These are phyloP conservation scores for Rhinatrema bivittatum DNA, from an alignment of 2,797 vertebrate species.

Conservation along the genomic window DNA sequence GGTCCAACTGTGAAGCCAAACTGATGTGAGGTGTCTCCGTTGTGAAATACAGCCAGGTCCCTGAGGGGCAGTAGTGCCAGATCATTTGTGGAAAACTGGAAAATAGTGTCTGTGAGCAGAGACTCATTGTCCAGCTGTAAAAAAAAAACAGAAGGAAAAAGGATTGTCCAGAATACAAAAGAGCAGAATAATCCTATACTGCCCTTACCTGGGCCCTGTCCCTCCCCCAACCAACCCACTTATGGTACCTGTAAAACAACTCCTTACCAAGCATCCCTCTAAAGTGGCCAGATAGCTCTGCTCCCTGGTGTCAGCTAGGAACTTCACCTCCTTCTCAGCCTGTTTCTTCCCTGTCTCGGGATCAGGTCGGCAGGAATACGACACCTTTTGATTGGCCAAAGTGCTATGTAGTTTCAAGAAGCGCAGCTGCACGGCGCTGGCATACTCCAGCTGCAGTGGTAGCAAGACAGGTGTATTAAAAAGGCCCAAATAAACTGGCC, in stretches of 20 bases:
- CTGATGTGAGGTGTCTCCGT: conserved; percentile 47
- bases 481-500: too few species aligned
- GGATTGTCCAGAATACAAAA: too few species aligned
- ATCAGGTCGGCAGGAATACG: conserved; percentile 65
- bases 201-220: too few species aligned
- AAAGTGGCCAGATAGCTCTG: conserved; percentile 67
- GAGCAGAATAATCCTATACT: too few species aligned
- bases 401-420: conserved; percentile 76
- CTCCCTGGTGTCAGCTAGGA: conserved; percentile 62
- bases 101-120: conserved; percentile 58
- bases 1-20: conserved; percentile 75
- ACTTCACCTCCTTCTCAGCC: conserved; percentile 53
- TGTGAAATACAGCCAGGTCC: conserved; percentile 65
- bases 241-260: too few species aligned
- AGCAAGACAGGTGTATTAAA: neutral
- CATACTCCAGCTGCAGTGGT: conserved; percentile 61
- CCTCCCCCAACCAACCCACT: too few species aligned
- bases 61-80: conserved; percentile 74
- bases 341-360: conserved; percentile 7
- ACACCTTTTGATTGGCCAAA: conserved; percentile 61
- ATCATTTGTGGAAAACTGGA: conserved; percentile 71
- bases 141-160: too few species aligned
- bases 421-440: conserved; percentile 73
- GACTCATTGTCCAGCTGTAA: conserved; percentile 44
- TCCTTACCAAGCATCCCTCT: conserved; percentile 67